Percentiles rank a stretch among this genome's conserved stretches.
Evolutionary conservation across 2,797 vertebrate genomes (phyloP).

Genomic region (Picus viridis): DNA sequence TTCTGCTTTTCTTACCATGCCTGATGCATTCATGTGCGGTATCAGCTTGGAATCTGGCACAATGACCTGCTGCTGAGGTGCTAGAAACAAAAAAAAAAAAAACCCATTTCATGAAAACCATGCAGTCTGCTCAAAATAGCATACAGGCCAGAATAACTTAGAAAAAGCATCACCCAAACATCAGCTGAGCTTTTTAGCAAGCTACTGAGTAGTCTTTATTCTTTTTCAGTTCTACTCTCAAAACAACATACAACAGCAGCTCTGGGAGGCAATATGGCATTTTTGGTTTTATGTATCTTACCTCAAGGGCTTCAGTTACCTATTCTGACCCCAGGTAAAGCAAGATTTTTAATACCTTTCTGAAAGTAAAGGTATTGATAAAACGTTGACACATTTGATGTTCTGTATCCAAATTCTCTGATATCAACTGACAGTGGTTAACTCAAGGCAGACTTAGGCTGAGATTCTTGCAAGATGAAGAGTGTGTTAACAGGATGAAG

Average conservation of each 20-base stretch:
- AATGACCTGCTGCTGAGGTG: slow-evolving; percentile 95
- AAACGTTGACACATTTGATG: neutral
- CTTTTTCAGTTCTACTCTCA: neutral
- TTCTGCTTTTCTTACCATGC: slow-evolving; percentile 87
- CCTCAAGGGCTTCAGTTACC: neutral
- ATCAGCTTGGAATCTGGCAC: slow-evolving; percentile 94
- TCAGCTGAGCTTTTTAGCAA: neutral
- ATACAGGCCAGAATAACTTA: neutral
- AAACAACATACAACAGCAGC: neutral
- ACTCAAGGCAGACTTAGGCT: neutral
- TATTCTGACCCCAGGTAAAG: neutral
- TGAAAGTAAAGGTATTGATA: neutral
- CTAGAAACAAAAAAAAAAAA: slow-evolving; percentile 75
- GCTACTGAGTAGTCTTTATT: neutral
- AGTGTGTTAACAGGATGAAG: neutral
- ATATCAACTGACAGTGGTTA: neutral
- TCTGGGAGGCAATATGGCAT: neutral
- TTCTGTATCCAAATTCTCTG: neutral
- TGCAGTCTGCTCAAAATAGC: neutral
- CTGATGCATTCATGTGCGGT: slow-evolving; percentile 93
- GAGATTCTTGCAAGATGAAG: neutral
- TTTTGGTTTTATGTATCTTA: neutral
- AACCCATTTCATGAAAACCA: neutral
- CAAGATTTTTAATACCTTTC: neutral
- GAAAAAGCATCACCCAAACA: neutral